A percentile compares a stretch with the other conserved stretches of the same genome.
Conservation (phyloP, 2,113 vertebrate genomes). For the Drymodes brunneopygia region DNA sequence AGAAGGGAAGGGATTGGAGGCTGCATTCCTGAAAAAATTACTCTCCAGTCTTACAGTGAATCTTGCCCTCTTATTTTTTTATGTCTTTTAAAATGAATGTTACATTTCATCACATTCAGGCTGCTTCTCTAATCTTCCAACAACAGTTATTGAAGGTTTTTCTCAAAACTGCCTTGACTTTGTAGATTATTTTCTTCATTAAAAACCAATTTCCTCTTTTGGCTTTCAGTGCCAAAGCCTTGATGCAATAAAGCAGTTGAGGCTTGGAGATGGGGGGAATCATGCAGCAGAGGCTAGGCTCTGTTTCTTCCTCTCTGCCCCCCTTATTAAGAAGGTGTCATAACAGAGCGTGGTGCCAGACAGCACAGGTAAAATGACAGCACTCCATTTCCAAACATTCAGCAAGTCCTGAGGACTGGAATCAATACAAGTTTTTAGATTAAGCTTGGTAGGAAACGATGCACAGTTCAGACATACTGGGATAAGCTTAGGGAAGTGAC, state of each 20-base stretch:
- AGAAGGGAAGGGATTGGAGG: not conserved
- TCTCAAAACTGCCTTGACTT: not conserved
- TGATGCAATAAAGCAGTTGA: not conserved
- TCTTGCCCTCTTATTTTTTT: not conserved
- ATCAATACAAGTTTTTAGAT: not conserved
- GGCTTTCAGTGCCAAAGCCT: not conserved
- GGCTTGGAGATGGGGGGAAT: not conserved
- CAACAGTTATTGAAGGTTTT: not conserved
- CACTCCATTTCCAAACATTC: not conserved
- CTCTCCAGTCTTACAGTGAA: not conserved
- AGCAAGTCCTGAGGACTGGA: not conserved
- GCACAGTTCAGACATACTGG: not conserved
- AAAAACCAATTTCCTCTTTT: not conserved
- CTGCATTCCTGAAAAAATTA: not conserved
- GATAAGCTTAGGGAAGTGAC: not conserved
- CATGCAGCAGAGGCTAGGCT: not conserved
- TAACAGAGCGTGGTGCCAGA: not conserved
- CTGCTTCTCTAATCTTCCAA: not conserved
- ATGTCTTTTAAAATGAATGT: not conserved
- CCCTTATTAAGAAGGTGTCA: not conserved
- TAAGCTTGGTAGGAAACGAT: not conserved
- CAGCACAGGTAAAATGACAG: not conserved
- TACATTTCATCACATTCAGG: not conserved
- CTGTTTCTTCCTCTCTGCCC: not conserved
- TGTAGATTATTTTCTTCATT: constrained; percentile 28